Percentiles rank a stretch among this genome's conserved stretches.
These are phyloP conservation scores for Caerostris extrusa DNA, from an alignment of 1,140 invertebrate species.

Conservation along the genomic window DNA sequence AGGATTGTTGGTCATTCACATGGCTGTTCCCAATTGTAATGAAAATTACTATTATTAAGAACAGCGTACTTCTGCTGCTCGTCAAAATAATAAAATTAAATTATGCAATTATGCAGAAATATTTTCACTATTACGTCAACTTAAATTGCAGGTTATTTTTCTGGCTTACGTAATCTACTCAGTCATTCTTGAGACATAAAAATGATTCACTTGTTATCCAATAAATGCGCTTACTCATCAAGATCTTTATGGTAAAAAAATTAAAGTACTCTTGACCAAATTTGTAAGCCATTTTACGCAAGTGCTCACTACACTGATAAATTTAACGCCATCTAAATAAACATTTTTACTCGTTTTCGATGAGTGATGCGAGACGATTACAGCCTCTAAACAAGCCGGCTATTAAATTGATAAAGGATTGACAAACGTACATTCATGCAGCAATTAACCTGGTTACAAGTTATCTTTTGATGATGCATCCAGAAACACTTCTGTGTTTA, in stretches of 20 bases:
- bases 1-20: too few relatives aligned
- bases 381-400: not conserved
- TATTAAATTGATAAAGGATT: not conserved
- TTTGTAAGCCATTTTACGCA: not conserved
- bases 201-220: too few relatives aligned
- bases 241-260: not conserved
- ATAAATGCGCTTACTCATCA: too few relatives aligned
- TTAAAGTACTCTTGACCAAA: not conserved
- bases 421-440: not conserved
- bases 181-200: too few relatives aligned
- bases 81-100: too few relatives aligned
- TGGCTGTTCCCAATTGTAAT: too few relatives aligned
- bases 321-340: conserved; percentile 32
- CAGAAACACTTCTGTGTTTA: not conserved
- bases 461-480: not conserved
- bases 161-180: too few relatives aligned
- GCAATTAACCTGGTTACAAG: conserved; percentile 6
- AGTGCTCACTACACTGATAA: not conserved
- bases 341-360: not conserved
- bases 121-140: too few relatives aligned
- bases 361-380: not conserved
- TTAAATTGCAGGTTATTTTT: too few relatives aligned
- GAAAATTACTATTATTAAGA: too few relatives aligned
- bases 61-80: too few relatives aligned
- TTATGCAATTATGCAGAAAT: too few relatives aligned